Evolutionary conservation across 1,140 invertebrate genomes (phyloP), one percentile per base, ranked within the genome.

Genomic region (Drosophila micromelanica): DNA sequence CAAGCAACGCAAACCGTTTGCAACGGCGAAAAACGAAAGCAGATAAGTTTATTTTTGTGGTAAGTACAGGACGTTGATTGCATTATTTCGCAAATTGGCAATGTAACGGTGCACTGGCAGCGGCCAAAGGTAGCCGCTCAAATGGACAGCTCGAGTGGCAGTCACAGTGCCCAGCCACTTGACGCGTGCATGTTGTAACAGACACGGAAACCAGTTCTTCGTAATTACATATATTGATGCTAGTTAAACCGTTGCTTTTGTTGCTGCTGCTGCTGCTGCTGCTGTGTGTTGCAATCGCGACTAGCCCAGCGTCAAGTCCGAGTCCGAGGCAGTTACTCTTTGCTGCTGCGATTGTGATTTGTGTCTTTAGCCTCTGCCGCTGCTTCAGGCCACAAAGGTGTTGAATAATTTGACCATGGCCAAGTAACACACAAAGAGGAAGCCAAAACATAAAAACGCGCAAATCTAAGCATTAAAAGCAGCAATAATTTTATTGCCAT

Each of bases 171-270:
- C 61, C 12, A 56, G 35, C 42, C 62, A 62, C 52, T 73, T 82
- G 61, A 63, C 54, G 72, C 17, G 20, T 15, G 57, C 30, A 82
- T 89, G 84, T 80, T 64, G 84, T 76, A 87, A 87, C 54, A 82
- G 52, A 82, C 82, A 51, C 76, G 79, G 84, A 89, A 87, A 87
- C 84, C 84, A 79, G 84, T 87, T 87, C 72, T 73, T 45, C 17
- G 61, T 79, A 84, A 89, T 89, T 89, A 79, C 69, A 69, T 60
- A 79, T 71, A 69, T 60, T 72, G 79, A 74, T 82, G 80, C 76
- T 80, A 74, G 68, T 80, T 76, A 64, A 30, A 27, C 43, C 30
- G 46, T 20, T 32, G 27, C 37, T 52, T 46, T 75, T 73, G 8
- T 60, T 20, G 30, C 15, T 35, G 51, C 27, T 38, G n/a, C 12